Evolutionary conservation across 2,888 invertebrate genomes (phyloP), one percentile per base, ranked within the genome.

Genomic region (Macrosiphum euphorbiae): DNA sequence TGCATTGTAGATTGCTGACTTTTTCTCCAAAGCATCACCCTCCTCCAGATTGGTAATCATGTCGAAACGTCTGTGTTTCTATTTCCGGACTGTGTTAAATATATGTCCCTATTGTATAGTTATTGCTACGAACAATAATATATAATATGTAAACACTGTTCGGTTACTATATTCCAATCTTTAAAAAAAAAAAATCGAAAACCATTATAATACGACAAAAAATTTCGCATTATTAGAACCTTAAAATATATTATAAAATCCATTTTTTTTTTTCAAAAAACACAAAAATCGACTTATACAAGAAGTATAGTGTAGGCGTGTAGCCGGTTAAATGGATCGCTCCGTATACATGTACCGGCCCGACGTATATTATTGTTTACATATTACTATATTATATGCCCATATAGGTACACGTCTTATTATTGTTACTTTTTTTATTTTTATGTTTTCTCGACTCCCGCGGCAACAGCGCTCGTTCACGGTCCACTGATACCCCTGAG

Each of bases 401-500:
- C 35, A 35, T 41, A 78, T 24, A 78, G 35, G 35, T 78, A 78
- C 1, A 35, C 0, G 58, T 58, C 26, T 58, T 41, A 20, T 41
- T 28, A 78, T 78, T 78, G 35, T 78, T 78, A 78, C 35, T 67
- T 92, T 92, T 87, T 67, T n/a, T n/a, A n/a, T n/a, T n/a, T n/a
- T 47, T 35, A 24, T 78, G 78, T 78, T 78, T 78, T 78, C 78
- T 78, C 0, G 78, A 78, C 78, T 78, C 44, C 67, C 47, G 35
- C 41, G 90, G 58, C 61, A 92, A 89, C 89, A 90, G 67, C 86
- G 35, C 78, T 78, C 86, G 86, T 94, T 94, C 94, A 90, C 90
- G 94, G 94, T 94, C 50, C 85, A 61, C 61, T 50, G 94, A 85
- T 93, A 93, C 89, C 93, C 90, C 93, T 85, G 85, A 89, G 41